Evolutionary conservation across 2,113 vertebrate species (phyloP), one percentile per base, ranked within the genome.

Genomic region (Menidia beryllina): DNA sequence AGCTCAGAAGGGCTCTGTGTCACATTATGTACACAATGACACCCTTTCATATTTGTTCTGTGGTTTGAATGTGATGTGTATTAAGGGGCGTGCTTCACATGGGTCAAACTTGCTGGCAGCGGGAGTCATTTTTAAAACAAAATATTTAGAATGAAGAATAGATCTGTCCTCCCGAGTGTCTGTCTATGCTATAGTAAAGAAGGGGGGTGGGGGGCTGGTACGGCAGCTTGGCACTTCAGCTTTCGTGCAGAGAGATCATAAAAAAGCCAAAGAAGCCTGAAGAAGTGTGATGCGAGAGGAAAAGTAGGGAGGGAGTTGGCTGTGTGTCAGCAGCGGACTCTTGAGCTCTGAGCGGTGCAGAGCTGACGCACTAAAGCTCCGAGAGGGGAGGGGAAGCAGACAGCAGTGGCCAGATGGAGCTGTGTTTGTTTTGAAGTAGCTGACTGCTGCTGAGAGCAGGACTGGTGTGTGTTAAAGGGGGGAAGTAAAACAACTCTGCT

Each of bases 331-430:
- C 43, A 82, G 62, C 14, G 10, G 71, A 74, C 82, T 88, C 75
- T 69, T 81, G 83, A 78, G 86, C 80, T 65, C 74, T 77, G 75
- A 77, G 55, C 77, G 57, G 89, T 79, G 90, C 91, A 90, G 85
- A 83, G 85, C 90, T 92, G 92, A 91, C 90, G 88, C 93, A 91
- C 87, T 88, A 75, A 54, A 84, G 52, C 79, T 65, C 72, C 58
- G 61, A 25, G 79, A 45, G 76, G 24, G 65, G 81, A 69, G 73
- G 81, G 49, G 64, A 39, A 23, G 53, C 56, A 30, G 83, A 61
- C 74, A 85, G 84, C 74, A 82, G 79, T 61, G 79, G 58, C 79
- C 80, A 85, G 86, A 90, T 86, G 88, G 89, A 88, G 79, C 79
- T 70, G 43, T 87, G 85, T 90, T 86, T 89, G 83, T 87, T 87